Base-by-base conservation (phyloP, 1,140 invertebrate genomes). In the Dendrolimus kikuchii region DNA sequence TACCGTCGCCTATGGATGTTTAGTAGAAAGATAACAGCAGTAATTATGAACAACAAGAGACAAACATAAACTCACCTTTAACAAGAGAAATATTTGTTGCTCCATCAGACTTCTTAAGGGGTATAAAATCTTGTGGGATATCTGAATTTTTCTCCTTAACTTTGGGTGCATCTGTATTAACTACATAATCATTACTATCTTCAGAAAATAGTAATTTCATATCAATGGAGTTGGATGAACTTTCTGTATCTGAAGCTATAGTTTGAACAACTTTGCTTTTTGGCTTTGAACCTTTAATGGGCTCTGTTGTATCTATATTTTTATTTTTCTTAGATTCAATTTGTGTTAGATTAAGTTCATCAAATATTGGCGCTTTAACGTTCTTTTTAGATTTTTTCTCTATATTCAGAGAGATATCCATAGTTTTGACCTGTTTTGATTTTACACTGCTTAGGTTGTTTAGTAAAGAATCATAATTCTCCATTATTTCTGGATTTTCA, bases 331-430 rank as follows among this genome's bases (percentile, higher is more conserved):
- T 60, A 38, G 50, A 46, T 56, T 68, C 62, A 7, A 53, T 66
- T 60, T 71, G 68, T n/a, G 82, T 86, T 5, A 86, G 61, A 64
- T 86, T 86, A n/a, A 86, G 61, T 53, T 84, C 58, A 50, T 84
- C 79, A 50, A 82, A 51, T 44, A 82, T 67, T 42, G 67, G 41
- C 9, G 60, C 54, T 51, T 57, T 66, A 55, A 55, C 53, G 38
- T 66, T 72, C 67, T 57, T 62, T 46, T 80, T 75, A 7, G 38
- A 43, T 60, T 78, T 74, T 54, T 68, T 74, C 38, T 67, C 53
- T 8, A 74, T 40, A 46, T 80, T 74, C 36, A 83, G 60, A 6
- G 80, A 82, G 23, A 60, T 67, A 43, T 86, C 67, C 38, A 48
- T 36, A 6, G 51, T 43, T 60, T 77, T 80, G 8, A 52, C 39